Conservation (phyloP, 2,888 invertebrate genomes). For the Stenoptilia bipunctidactyla region DNA sequence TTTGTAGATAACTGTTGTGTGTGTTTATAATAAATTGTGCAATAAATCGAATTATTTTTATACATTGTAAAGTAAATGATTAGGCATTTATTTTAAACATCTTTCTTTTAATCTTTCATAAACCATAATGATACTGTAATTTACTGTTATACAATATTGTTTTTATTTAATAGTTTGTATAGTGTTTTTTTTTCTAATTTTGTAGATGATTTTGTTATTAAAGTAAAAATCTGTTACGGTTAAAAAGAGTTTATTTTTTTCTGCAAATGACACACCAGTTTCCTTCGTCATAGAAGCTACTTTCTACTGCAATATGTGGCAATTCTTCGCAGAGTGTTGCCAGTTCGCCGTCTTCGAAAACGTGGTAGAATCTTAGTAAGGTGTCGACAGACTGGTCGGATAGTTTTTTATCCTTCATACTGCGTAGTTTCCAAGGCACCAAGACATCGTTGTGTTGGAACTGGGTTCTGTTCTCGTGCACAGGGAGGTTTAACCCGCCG, state of each 20-base stretch:
- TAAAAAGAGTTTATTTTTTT: constrained; percentile 59
- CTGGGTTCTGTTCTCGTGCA: constrained; percentile 92
- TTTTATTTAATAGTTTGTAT: constrained; percentile 18
- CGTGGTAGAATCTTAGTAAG: constrained; percentile 91
- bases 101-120: no score
- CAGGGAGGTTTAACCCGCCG: constrained; percentile 68
- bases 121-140: no score
- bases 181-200: constrained; percentile 37
- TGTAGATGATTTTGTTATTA: constrained; percentile 34
- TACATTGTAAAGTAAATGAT: no score
- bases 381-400: constrained; percentile 52
- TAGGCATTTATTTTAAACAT: no score
- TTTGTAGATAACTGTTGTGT: no score
- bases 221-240: constrained; percentile 36
- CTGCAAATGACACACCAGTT: constrained; percentile 92
- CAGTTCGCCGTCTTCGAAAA: constrained; percentile 89
- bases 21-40: no score
- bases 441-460: constrained; percentile 92
- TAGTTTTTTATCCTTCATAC: constrained; percentile 30
- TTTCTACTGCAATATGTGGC: constrained; percentile 64
- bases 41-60: no score
- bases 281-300: constrained; percentile 93
- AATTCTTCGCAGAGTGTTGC: constrained; percentile 73
- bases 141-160: no score
- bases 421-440: constrained; percentile 92